Percentiles rank a stretch among this genome's conserved stretches.
Conservation (phyloP, 2,113 vertebrate species). For the Lasiurus borealis region DNA sequence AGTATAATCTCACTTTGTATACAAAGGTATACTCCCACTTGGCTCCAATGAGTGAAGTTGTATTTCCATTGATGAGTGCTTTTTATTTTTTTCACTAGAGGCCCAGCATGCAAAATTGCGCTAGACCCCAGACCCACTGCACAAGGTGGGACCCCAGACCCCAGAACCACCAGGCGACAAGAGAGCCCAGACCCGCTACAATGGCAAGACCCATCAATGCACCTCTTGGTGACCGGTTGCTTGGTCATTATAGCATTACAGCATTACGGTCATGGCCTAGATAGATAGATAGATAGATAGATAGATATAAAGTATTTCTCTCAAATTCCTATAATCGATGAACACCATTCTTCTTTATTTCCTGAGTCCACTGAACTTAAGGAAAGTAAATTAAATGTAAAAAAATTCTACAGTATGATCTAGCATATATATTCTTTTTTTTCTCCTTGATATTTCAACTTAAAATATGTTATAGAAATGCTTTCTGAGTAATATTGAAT, state of each 20-base stretch:
- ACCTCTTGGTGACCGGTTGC: too few species aligned
- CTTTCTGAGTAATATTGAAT: not conserved
- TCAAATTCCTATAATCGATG: slow-evolving; percentile 18
- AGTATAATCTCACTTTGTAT: slow-evolving; percentile 49
- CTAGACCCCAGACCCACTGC: too few species aligned
- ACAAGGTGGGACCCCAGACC: too few species aligned
- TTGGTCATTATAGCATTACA: too few species aligned
- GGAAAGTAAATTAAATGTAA: slow-evolving; percentile 11
- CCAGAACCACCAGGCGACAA: too few species aligned
- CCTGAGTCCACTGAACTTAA: not conserved
- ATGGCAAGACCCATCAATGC: too few species aligned
- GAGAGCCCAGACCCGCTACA: too few species aligned
- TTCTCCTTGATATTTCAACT: not conserved
- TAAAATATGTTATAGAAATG: not conserved
- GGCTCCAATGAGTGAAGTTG: slow-evolving; percentile 11
- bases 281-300: too few species aligned
- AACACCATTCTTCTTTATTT: not conserved
- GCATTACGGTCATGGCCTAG: too few species aligned
- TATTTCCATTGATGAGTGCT: slow-evolving; percentile 28
- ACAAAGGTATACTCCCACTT: slow-evolving; percentile 19
- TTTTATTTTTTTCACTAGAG: slow-evolving; percentile 16
- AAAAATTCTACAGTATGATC: not conserved
- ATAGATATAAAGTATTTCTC: not conserved
- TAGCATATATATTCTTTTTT: not conserved
- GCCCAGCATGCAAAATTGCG: too few species aligned